Evolutionary conservation across 2,888 invertebrate genomes (phyloP).

Genomic region (Muscina levida): DNA sequence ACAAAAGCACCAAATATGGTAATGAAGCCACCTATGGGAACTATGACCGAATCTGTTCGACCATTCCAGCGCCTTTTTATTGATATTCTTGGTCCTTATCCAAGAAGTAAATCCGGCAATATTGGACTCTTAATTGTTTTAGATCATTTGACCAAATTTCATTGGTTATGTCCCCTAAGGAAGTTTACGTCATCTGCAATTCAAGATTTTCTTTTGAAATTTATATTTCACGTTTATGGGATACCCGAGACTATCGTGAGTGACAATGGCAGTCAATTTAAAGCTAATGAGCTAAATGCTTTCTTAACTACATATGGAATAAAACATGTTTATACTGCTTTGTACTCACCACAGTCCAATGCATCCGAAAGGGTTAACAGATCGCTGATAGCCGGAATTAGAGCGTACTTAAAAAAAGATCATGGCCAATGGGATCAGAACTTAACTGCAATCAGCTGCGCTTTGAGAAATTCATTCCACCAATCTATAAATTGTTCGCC

Average conservation of each 20-base stretch:
- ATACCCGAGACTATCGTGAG: too few species aligned
- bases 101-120: conserved; percentile 7
- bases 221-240: too few species aligned
- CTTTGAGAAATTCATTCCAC: background rate
- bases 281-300: too few species aligned
- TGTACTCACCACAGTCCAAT: too few species aligned
- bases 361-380: background rate
- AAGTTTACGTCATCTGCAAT: background rate
- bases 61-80: conserved; percentile 15
- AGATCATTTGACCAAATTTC: too few species aligned
- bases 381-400: background rate
- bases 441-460: background rate
- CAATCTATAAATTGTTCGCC: background rate
- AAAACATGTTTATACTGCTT: background rate
- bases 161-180: background rate
- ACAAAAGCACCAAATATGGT: too few species aligned
- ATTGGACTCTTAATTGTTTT: too few species aligned
- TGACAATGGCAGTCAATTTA: too few species aligned
- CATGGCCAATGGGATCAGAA: background rate
- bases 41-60: background rate
- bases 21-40: conserved; percentile 8
- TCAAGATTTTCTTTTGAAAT: too few species aligned
- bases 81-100: conserved; percentile 31
- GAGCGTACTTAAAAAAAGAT: too few species aligned
- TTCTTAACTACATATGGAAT: too few species aligned